phyloP scores from a whole-genome alignment of 30 jellyfish, hydroid and myxozoan genomes.

The Cassiopea andromeda region DNA sequence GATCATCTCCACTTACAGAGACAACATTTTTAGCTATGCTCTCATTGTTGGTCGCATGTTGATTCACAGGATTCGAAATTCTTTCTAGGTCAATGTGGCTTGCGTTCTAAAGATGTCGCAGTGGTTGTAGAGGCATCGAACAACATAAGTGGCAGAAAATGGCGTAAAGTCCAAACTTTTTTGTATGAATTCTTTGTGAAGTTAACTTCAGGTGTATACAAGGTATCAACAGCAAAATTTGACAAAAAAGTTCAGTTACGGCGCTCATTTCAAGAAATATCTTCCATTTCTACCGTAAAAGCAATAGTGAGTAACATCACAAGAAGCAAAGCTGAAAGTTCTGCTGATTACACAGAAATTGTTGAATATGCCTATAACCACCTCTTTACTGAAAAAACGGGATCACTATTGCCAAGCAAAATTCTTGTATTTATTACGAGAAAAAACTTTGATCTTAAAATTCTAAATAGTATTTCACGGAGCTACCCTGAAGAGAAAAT shows the following conservation, averaged over 20 bases:
- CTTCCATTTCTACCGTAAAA: background rate
- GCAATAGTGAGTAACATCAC: background rate
- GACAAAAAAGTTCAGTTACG: background rate
- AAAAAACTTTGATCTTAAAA: conserved; percentile 14
- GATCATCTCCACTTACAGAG: no score
- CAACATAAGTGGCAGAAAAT: background rate
- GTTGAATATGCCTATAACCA: conserved; percentile 12
- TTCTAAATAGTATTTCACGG: conserved; percentile 5
- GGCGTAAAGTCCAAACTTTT: conserved; percentile 12
- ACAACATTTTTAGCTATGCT: no score
- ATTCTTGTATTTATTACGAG: conserved; percentile 37
- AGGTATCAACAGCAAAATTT: conserved; percentile 25
- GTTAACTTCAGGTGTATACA: conserved; percentile 12
- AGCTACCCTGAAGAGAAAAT: conserved; percentile 47
- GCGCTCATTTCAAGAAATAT: conserved; percentile 1
- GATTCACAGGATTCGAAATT: background rate
- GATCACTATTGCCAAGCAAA: conserved; percentile 50
- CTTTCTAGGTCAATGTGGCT: conserved; percentile 26
- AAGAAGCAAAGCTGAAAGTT: background rate
- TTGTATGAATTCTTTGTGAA: conserved; percentile 10
- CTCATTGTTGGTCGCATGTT: background rate
- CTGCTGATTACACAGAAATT: background rate
- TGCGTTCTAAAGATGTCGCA: conserved; percentile 27
- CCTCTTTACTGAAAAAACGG: conserved; percentile 17
- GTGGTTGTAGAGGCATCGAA: conserved; percentile 37